Conservation (phyloP, 2,797 vertebrate genomes). For the Hylomyscus alleni region DNA sequence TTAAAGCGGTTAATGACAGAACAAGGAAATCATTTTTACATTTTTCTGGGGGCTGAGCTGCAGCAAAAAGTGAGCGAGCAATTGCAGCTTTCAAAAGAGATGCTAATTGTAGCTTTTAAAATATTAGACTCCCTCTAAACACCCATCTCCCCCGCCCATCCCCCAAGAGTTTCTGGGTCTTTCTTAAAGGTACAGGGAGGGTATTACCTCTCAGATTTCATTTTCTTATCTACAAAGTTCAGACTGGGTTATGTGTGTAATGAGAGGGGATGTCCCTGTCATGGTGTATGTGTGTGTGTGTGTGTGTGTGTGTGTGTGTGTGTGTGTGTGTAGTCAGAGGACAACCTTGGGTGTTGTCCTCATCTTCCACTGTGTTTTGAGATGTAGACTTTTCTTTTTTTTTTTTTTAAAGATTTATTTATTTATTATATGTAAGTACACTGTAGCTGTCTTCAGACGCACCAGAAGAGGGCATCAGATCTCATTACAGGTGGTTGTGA, state of each 20-base stretch:
- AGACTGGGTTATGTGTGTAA: neutral
- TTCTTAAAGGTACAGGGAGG: constrained; percentile 63
- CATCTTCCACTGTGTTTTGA: neutral
- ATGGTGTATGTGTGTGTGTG: neutral
- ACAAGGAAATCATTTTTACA: constrained; percentile 73
- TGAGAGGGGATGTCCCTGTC: neutral
- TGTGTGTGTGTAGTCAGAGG: neutral
- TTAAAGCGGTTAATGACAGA: constrained; percentile 71
- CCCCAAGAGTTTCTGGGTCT: constrained; percentile 68
- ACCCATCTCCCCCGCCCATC: constrained; percentile 3
- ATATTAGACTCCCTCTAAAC: constrained; percentile 69
- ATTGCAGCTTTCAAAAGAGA: constrained; percentile 78
- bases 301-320: neutral
- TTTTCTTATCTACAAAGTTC: constrained; percentile 37
- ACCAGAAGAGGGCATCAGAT: no score
- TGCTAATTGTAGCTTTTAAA: constrained; percentile 75
- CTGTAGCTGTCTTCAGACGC: no score
- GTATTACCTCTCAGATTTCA: neutral
- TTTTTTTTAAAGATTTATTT: no score
- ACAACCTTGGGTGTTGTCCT: neutral
- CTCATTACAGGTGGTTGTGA: no score
- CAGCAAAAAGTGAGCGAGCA: constrained; percentile 67
- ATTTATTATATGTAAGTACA: no score
- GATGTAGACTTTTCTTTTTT: neutral
- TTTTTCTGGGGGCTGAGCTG: constrained; percentile 79